These are phyloP conservation scores for Macrophya alboannulata DNA, from an alignment of 2,888 invertebrate genomes.

Conservation along the genomic window DNA sequence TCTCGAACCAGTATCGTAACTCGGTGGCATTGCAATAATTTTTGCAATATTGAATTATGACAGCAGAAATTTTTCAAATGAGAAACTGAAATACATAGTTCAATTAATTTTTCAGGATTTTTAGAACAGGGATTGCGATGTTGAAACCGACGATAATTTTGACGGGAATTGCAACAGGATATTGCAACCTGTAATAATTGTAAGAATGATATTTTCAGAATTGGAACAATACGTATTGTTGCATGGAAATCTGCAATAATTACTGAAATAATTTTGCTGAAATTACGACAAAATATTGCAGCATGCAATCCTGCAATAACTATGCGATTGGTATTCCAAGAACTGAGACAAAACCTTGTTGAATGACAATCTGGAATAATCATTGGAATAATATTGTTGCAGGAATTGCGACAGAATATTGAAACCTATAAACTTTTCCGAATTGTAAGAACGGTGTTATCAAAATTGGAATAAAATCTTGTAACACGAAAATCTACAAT, in stretches of 20 bases:
- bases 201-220: neutral
- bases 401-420: too few relatives aligned
- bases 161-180: neutral
- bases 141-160: neutral
- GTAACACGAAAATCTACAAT: too few relatives aligned
- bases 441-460: too few relatives aligned
- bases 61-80: neutral
- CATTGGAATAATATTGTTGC: too few relatives aligned
- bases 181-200: neutral
- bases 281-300: neutral
- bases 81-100: neutral
- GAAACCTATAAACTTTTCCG: too few relatives aligned
- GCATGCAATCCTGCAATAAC: neutral
- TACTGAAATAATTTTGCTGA: neutral
- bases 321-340: neutral
- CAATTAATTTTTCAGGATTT: neutral
- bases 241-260: neutral
- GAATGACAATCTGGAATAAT: too few relatives aligned
- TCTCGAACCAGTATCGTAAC: neutral
- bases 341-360: neutral
- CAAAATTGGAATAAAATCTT: too few relatives aligned
- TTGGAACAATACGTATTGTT: neutral
- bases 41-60: neutral
- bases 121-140: too few relatives aligned
- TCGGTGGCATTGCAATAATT: neutral